Base-by-base conservation (phyloP, 2,888 invertebrate genomes). In the Myopa tessellatipennis region DNA sequence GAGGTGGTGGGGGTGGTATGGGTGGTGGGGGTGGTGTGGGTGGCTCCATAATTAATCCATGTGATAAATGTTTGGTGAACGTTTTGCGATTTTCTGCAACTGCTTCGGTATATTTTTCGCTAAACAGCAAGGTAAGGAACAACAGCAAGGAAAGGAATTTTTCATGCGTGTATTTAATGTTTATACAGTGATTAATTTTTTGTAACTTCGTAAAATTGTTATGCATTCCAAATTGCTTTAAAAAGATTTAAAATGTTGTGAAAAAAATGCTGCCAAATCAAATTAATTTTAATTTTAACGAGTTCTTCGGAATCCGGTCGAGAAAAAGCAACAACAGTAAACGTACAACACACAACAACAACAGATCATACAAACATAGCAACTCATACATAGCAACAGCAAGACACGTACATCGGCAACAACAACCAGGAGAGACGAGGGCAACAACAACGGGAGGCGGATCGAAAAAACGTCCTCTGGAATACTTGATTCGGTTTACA, bases 401-500 rank as follows among this genome's bases (percentile, higher is more conserved):
- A 18, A 4, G 7, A n/a, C 36, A 67, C 45, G 40, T 14, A 18
- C 68, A n/a, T 3, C 4, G 40, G 2, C 16, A 68, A 68, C 38
- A n/a, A 18, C 68, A 36, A 68, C 68, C 68, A 45, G n/a, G n/a
- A 16, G 7, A 38, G 68, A 0, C 10, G 12, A 40, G 4, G 12
- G 16, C 38, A 38, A 67, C 16, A 38, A 40, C n/a, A 38, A n/a
- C 45, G 16, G 0, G 45, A 5, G 68, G n/a, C n/a, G 68, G n/a
- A 5, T 40, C n/a, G n/a, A 50, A 45, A 50, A 50, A 2, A 50
- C 26, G 34, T 69, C 69, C 50, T 26, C 12, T 26, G n/a, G n/a
- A 69, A 69, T 26, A 12, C 14, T 36, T 7, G 7, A 52, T 38
- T 14, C 40, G 68, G 45, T 71, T 78, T 40, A 78, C 75, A 77